Conservation (phyloP, 1,140 invertebrate genomes). For the Atopsyche davidsoni region DNA sequence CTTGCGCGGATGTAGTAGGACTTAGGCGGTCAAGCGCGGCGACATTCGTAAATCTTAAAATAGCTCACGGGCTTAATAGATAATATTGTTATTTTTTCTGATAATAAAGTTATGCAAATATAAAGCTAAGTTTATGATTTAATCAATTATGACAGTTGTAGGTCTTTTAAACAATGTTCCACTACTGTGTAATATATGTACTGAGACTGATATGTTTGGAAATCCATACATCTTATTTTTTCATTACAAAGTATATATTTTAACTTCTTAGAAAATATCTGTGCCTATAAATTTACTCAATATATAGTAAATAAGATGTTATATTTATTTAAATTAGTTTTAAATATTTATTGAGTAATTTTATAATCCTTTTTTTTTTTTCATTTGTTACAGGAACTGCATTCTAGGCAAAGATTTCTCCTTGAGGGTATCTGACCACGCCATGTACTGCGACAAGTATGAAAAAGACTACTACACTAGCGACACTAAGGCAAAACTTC, state of each 20-base stretch:
- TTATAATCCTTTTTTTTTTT: too few species aligned
- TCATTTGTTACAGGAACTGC: constrained; percentile 64
- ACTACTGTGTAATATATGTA: too few species aligned
- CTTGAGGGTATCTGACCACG: constrained; percentile 85
- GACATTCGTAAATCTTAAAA: too few species aligned
- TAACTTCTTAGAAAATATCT: constrained; percentile 3
- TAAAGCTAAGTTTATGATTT: too few species aligned
- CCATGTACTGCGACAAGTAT: constrained; percentile 79
- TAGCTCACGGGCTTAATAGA: too few species aligned
- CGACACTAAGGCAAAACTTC: constrained; percentile 72
- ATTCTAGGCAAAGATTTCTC: constrained; percentile 72
- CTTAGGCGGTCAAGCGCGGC: too few species aligned
- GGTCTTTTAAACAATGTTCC: too few species aligned
- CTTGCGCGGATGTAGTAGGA: too few species aligned
- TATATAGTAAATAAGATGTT: too few species aligned
- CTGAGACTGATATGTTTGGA: background rate
- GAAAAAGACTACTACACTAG: constrained; percentile 78
- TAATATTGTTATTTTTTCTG: too few species aligned
- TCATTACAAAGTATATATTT: background rate
- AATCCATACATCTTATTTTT: background rate
- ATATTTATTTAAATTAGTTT: constrained; percentile 1
- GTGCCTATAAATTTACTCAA: background rate
- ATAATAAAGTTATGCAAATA: too few species aligned
- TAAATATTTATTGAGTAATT: background rate
- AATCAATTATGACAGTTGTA: too few species aligned